These are phyloP conservation scores for Drosophila meridiana DNA, from an alignment of 2,888 invertebrate genomes.

Conservation along the genomic window DNA sequence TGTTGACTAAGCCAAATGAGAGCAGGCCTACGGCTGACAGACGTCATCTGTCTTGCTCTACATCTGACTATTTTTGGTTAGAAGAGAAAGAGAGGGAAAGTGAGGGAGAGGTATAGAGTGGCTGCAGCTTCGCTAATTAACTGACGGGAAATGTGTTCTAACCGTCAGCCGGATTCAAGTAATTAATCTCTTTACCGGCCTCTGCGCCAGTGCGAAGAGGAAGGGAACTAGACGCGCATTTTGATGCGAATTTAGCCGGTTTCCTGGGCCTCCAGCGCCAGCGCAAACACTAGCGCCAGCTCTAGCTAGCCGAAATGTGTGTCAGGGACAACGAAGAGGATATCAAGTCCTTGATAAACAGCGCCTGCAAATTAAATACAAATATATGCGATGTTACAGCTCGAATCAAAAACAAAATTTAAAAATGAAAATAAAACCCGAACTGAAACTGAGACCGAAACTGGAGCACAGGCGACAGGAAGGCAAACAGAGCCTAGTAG, in stretches of 20 bases:
- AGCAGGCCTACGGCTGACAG: conserved; percentile 38
- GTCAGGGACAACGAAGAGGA: conserved; percentile 59
- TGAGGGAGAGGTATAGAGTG: background rate
- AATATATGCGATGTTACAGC: conserved; percentile 34
- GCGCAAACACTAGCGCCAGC: background rate
- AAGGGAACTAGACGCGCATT: conserved; percentile 42
- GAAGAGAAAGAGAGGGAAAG: background rate
- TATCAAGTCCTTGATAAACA: conserved; percentile 54
- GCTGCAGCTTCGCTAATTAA: conserved; percentile 61
- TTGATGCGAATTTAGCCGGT: conserved; percentile 57
- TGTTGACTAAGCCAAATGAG: conserved; percentile 22
- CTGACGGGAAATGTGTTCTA: conserved; percentile 73
- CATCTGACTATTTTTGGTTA: background rate
- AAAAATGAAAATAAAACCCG: background rate
- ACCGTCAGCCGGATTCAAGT: conserved; percentile 73
- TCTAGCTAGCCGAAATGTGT: conserved; percentile 47
- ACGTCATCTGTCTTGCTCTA: conserved; percentile 43
- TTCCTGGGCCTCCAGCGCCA: conserved; percentile 21
- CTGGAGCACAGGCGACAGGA: conserved; percentile 38
- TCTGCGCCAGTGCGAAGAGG: conserved; percentile 2
- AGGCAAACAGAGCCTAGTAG: conserved; percentile 43
- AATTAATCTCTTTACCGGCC: conserved; percentile 78
- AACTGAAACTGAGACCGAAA: conserved; percentile 12
- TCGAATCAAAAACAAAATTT: conserved; percentile 42
- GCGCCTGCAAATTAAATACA: conserved; percentile 52